phyloP scores from a whole-genome alignment of 2,888 invertebrate genomes.

The Drosophila monieri region DNA sequence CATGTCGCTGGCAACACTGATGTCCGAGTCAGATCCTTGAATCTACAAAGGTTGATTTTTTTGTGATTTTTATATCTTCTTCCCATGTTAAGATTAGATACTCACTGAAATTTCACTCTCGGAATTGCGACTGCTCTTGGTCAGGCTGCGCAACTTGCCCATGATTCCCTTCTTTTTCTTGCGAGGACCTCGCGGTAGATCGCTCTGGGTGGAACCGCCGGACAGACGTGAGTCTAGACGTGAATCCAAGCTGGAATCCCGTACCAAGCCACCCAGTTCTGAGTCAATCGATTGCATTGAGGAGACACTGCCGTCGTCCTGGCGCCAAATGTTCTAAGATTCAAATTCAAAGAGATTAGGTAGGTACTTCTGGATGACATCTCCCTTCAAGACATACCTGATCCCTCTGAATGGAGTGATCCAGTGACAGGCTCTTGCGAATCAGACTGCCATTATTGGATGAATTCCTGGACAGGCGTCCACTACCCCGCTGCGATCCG shows the following conservation, averaged over 20 bases:
- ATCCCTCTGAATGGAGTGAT: conserved; percentile 86
- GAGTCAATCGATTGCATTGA: conserved; percentile 92
- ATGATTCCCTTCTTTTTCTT: conserved; percentile 93
- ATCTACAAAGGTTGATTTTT: conserved; percentile 66
- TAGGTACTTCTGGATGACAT: not conserved
- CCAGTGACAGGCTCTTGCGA: conserved; percentile 89
- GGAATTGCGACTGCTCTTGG: conserved; percentile 88
- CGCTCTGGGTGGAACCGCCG: conserved; percentile 93
- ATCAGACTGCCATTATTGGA: conserved; percentile 86
- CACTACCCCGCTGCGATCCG: conserved; percentile 80
- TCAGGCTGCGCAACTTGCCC: conserved; percentile 92
- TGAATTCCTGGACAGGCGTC: conserved; percentile 79
- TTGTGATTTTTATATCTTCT: not conserved
- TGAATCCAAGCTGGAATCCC: conserved; percentile 87
- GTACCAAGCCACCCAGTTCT: conserved; percentile 87
- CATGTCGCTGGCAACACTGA: conserved; percentile 87
- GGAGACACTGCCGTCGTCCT: conserved; percentile 92
- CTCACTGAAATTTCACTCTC: conserved; percentile 84
- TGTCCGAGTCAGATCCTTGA: conserved; percentile 90
- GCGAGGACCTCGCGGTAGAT: conserved; percentile 87
- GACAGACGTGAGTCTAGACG: conserved; percentile 91
- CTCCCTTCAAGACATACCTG: conserved; percentile 67
- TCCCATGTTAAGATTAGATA: not conserved
- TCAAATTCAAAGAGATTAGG: not conserved
- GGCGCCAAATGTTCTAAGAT: conserved; percentile 90